Conservation (phyloP, 2,888 invertebrate genomes). For the Villa cingulata region DNA sequence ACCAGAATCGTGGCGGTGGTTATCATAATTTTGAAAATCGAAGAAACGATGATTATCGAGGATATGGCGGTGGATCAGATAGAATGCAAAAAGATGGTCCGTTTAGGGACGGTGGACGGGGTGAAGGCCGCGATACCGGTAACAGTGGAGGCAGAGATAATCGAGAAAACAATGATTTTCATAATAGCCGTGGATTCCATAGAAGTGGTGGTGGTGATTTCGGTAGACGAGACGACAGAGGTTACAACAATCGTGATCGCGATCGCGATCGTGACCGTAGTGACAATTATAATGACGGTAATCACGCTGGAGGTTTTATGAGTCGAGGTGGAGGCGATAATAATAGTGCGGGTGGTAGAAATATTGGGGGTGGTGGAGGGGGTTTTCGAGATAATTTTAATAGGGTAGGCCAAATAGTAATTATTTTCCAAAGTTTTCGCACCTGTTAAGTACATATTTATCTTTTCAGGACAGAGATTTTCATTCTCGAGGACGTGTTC, state of each 20-base stretch:
- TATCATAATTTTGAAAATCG: conserved; percentile 25
- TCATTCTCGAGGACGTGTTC: background rate
- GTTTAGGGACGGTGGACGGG: conserved; percentile 23
- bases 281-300: conserved; percentile 8
- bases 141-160: conserved; percentile 2
- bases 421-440: background rate
- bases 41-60: conserved; percentile 16
- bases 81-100: conserved; percentile 7
- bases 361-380: conserved; percentile 7
- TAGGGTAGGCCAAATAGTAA: conserved; percentile 10
- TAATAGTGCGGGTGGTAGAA: background rate
- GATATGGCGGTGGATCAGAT: background rate
- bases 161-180: conserved; percentile 9
- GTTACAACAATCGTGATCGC: conserved; percentile 12
- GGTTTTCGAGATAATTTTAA: conserved; percentile 13
- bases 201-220: conserved; percentile 9
- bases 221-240: conserved; percentile 12
- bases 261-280: conserved; percentile 13
- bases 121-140: conserved; percentile 7
- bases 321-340: conserved; percentile 6
- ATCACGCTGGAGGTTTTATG: conserved; percentile 8
- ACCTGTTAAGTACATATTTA: no score
- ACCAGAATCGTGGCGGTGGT: conserved; percentile 21
- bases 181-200: conserved; percentile 12
- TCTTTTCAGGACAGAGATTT: background rate